Conservation (phyloP, 2,113 vertebrate genomes). For the Daboia siamensis region DNA sequence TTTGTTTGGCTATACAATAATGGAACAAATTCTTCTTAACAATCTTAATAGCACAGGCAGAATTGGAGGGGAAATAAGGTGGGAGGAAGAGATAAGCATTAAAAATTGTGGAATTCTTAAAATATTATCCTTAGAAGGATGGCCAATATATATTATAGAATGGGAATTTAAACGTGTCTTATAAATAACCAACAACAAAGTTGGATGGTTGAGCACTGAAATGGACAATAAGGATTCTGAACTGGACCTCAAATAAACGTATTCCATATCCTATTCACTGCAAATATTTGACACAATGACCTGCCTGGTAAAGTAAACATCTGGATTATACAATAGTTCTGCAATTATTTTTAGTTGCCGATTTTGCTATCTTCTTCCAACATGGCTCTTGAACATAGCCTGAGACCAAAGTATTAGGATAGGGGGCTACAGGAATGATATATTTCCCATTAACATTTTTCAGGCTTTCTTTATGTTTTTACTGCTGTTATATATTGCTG, state of each 20-base stretch:
- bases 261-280: neutral
- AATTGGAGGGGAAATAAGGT: neutral
- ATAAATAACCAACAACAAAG: neutral
- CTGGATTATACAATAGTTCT: neutral
- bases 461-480: neutral
- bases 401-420: neutral
- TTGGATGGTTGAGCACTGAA: neutral
- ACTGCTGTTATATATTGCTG: neutral
- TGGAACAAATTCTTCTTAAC: neutral
- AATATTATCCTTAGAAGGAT: neutral
- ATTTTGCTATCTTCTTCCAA: neutral
- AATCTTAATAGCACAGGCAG: neutral
- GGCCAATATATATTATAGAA: neutral
- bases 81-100: neutral
- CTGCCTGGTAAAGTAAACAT: neutral
- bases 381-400: neutral
- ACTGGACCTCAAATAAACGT: neutral
- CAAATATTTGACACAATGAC: neutral
- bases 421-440: constrained; percentile 8
- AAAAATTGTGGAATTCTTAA: neutral
- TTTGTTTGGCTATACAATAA: neutral
- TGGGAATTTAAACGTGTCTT: neutral
- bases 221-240: neutral
- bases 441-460: neutral
- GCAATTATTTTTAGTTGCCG: neutral